phyloP scores from a whole-genome alignment of 2,113 vertebrate species.

The Caranx ignobilis region DNA sequence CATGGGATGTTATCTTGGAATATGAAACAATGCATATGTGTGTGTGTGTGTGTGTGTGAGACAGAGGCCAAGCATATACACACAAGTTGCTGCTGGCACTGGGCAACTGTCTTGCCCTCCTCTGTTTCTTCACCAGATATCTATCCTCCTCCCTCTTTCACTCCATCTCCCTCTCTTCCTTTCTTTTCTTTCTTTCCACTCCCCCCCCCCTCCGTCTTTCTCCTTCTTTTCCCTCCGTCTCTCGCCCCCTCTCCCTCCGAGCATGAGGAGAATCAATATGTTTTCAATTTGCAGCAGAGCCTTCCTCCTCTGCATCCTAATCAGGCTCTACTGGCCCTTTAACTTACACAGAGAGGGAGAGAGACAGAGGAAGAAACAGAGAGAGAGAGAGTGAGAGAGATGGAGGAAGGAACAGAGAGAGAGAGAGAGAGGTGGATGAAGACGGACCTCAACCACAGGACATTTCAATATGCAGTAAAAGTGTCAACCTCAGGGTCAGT shows the following conservation, averaged over 20 bases:
- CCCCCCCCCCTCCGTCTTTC: constrained; percentile 8
- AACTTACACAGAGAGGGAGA: constrained; percentile 44
- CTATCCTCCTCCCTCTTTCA: not conserved
- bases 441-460: constrained; percentile 38
- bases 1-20: constrained; percentile 41
- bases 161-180: constrained; percentile 4
- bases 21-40: constrained; percentile 19
- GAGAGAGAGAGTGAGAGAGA: not conserved
- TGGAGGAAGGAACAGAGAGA: not conserved
- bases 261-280: constrained; percentile 80
- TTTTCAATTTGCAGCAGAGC: constrained; percentile 82
- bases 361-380: not conserved
- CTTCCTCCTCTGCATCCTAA: constrained; percentile 81
- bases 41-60: constrained; percentile 1
- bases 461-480: constrained; percentile 32
- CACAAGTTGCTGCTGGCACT: constrained; percentile 30
- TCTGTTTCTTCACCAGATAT: constrained; percentile 16
- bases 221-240: constrained; percentile 45
- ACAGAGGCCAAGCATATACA: constrained; percentile 23
- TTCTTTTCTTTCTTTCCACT: constrained; percentile 4
- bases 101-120: constrained; percentile 21
- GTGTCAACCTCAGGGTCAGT: constrained; percentile 26
- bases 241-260: constrained; percentile 60
- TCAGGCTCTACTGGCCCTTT: constrained; percentile 73
- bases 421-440: constrained; percentile 14